phyloP scores from a whole-genome alignment of 1,140 invertebrate species.

The Leguminivora glycinivorella region DNA sequence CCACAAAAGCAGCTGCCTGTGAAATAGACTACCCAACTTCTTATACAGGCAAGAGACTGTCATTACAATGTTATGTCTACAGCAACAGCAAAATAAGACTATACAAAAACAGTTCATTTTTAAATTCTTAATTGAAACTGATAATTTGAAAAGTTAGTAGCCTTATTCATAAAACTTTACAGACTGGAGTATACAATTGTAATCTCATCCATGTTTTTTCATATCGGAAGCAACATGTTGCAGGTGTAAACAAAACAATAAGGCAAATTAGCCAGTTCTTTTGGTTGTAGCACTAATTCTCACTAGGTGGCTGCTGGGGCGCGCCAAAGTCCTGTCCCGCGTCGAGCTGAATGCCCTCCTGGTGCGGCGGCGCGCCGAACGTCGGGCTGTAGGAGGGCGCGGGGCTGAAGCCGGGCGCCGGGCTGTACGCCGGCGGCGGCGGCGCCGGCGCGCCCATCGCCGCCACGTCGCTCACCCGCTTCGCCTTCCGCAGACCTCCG shows the following conservation, averaged over 20 bases:
- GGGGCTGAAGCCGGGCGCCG: conserved; percentile 48
- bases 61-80: too few species aligned
- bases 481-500: conserved; percentile 77
- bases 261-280: neutral
- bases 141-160: too few species aligned
- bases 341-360: conserved; percentile 66
- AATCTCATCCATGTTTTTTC: too few species aligned
- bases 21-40: too few species aligned
- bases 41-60: too few species aligned
- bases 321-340: conserved; percentile 49
- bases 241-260: neutral
- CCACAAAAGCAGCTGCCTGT: too few species aligned
- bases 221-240: neutral
- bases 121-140: too few species aligned
- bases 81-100: too few species aligned
- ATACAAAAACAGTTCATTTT: too few species aligned
- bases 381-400: conserved; percentile 49
- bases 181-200: too few species aligned
- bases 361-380: conserved; percentile 53
- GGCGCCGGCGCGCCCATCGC: conserved; percentile 80
- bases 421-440: conserved; percentile 37
- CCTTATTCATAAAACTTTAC: too few species aligned
- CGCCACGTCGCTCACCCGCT: conserved; percentile 83
- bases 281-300: conserved; percentile 42
- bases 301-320: conserved; percentile 41